A percentile compares a stretch with the other conserved stretches of the same genome.
phyloP scores from a whole-genome alignment of 2,113 vertebrate genomes.

The Pedetes capensis region DNA sequence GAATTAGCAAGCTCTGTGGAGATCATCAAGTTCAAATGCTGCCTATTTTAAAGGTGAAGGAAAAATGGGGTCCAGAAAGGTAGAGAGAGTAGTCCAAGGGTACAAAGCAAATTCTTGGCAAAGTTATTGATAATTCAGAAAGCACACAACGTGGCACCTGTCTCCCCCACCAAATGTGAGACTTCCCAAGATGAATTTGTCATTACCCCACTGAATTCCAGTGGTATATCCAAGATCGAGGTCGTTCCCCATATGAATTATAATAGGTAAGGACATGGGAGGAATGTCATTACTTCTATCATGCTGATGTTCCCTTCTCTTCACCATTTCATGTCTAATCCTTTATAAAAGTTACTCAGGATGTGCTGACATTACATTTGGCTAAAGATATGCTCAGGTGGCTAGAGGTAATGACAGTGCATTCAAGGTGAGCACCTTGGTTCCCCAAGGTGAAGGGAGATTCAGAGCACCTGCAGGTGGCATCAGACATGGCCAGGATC shows the following conservation, averaged over 20 bases:
- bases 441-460: no score
- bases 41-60: background rate
- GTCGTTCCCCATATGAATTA: background rate
- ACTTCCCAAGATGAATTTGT: background rate
- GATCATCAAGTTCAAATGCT: background rate
- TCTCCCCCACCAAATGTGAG: fast-evolving
- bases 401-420: background rate
- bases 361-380: background rate
- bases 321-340: background rate
- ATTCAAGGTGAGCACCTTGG: background rate
- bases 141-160: background rate
- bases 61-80: background rate
- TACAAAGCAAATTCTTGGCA: background rate
- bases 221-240: background rate
- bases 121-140: background rate
- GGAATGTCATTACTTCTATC: background rate
- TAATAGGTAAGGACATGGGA: background rate
- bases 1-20: slow-evolving; percentile 6
- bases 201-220: background rate
- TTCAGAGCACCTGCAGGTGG: background rate
- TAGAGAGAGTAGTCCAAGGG: background rate
- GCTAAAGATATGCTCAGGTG: background rate
- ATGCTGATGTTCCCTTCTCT: fast-evolving
- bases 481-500: fast-evolving
- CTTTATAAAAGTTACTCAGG: background rate